phyloP scores from a whole-genome alignment of 2,888 invertebrate genomes.

The Hirtodrosophila cameraria region DNA sequence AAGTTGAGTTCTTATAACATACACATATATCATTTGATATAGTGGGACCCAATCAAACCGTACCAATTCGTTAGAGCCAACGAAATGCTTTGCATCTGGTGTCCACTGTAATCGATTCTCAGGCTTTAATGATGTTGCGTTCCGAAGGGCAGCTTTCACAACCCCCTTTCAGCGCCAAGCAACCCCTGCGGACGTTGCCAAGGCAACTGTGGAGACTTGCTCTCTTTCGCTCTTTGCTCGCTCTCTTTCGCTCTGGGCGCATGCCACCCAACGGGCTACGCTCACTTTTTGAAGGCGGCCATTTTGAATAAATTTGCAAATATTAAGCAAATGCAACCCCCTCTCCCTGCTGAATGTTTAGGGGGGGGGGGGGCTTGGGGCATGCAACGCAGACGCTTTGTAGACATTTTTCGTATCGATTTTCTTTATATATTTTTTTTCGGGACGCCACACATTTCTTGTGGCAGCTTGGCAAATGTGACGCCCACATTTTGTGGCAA shows the following conservation, averaged over 20 bases:
- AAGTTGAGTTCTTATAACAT: constrained; percentile 12
- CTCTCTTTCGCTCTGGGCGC: constrained; percentile 42
- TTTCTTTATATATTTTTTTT: constrained; percentile 45
- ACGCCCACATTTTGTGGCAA: constrained; percentile 58
- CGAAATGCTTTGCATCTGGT: constrained; percentile 80
- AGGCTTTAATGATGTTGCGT: constrained; percentile 26
- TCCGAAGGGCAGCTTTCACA: constrained; percentile 23
- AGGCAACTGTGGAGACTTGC: constrained; percentile 64
- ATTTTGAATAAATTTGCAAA: constrained; percentile 72
- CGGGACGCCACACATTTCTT: constrained; percentile 29
- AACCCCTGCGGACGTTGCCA: constrained; percentile 56
- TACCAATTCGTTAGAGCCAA: constrained; percentile 57
- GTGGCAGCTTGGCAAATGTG: constrained; percentile 41
- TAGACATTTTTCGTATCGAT: constrained; percentile 70
- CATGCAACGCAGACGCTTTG: constrained; percentile 53
- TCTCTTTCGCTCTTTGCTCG: constrained; percentile 5
- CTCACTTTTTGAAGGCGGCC: constrained; percentile 57
- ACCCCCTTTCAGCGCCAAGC: constrained; percentile 38
- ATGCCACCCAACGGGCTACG: constrained; percentile 30
- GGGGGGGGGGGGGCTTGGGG: background rate
- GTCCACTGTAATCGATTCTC: constrained; percentile 73
- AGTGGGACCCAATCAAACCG: constrained; percentile 60
- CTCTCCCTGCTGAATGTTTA: background rate
- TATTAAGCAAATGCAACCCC: constrained; percentile 31
- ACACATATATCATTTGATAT: background rate